A percentile compares a stretch with the other conserved stretches of the same genome.
These are phyloP conservation scores for Drosophila ironensis DNA, from an alignment of 1,140 invertebrate genomes.

Conservation along the genomic window DNA sequence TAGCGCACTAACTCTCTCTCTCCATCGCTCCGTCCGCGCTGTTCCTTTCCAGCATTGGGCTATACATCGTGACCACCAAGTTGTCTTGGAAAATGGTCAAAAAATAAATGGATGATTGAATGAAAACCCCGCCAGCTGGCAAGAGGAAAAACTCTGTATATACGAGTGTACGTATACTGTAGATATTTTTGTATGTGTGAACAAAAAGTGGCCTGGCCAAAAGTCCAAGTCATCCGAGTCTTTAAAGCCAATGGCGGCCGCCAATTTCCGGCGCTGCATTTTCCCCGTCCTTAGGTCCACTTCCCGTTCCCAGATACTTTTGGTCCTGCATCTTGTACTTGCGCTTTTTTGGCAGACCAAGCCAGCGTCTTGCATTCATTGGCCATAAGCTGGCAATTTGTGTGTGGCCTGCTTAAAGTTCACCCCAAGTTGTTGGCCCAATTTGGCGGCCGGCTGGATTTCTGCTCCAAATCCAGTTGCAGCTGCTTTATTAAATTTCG, in stretches of 20 bases:
- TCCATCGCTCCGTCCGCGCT: background rate
- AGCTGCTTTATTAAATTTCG: constrained; percentile 65
- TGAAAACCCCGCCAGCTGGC: constrained; percentile 78
- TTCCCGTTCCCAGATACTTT: background rate
- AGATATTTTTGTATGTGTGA: constrained; percentile 7
- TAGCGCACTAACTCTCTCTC: constrained; percentile 35
- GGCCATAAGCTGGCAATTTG: constrained; percentile 74
- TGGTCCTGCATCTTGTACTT: constrained; percentile 6
- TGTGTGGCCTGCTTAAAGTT: constrained; percentile 57
- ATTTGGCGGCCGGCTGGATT: constrained; percentile 45
- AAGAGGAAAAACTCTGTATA: constrained; percentile 42
- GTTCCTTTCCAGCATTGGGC: constrained; percentile 8
- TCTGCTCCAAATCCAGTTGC: constrained; percentile 31
- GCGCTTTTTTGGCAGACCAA: constrained; percentile 27
- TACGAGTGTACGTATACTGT: background rate
- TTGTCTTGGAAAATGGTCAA: constrained; percentile 79
- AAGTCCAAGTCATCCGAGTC: constrained; percentile 75
- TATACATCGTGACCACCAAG: constrained; percentile 74
- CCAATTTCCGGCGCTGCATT: constrained; percentile 66
- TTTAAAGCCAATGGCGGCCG: constrained; percentile 75
- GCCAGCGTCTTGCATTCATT: constrained; percentile 74
- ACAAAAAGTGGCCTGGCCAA: constrained; percentile 62
- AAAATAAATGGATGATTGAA: constrained; percentile 81
- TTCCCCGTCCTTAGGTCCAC: too few relatives aligned
- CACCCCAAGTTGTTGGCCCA: constrained; percentile 60